These are phyloP conservation scores for Cepphus grylle DNA, from an alignment of 2,113 vertebrate genomes.

Conservation along the genomic window DNA sequence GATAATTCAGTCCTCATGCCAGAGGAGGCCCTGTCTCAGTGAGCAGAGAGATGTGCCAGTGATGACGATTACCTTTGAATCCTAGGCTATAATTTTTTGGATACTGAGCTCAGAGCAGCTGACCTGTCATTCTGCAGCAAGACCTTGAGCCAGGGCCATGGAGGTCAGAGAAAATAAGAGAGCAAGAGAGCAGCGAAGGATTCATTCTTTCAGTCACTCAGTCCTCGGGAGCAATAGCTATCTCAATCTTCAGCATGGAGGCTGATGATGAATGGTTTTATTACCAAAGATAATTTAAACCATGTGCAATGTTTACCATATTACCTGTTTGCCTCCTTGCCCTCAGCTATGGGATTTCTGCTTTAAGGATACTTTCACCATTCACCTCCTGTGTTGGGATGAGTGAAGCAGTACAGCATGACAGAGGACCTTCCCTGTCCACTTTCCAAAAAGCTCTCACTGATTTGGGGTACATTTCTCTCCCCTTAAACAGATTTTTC, in stretches of 20 bases:
- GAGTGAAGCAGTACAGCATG: background rate
- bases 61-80: background rate
- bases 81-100: background rate
- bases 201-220: conserved; percentile 18
- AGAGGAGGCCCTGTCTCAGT: background rate
- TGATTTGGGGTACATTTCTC: background rate
- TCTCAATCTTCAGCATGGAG: background rate
- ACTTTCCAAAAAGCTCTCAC: background rate
- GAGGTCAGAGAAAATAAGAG: background rate
- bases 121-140: background rate
- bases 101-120: background rate
- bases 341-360: background rate
- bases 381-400: background rate
- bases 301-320: background rate
- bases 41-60: background rate
- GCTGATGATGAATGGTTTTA: conserved; percentile 29
- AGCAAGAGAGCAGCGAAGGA: background rate
- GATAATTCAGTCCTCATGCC: background rate
- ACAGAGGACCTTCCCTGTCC: background rate
- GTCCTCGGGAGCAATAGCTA: background rate
- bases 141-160: background rate
- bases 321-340: background rate
- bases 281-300: conserved; percentile 27
- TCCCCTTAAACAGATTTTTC: background rate
- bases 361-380: background rate